Evolutionary conservation across 2,113 vertebrate genomes (phyloP).

Genomic region (Microcebus jonahi): DNA sequence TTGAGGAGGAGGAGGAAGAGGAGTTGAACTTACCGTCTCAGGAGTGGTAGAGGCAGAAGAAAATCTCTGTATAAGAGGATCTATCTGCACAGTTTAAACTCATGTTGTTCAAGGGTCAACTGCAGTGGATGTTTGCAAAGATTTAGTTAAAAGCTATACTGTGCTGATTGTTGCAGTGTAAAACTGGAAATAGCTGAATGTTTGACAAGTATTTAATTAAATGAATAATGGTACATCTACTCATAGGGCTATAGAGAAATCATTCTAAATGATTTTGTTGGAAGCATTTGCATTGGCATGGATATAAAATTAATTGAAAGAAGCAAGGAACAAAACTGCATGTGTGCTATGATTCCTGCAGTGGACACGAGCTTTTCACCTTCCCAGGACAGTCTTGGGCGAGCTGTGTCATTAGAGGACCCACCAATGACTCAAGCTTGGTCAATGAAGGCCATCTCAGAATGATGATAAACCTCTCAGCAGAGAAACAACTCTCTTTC

Average conservation of each 20-base stretch:
- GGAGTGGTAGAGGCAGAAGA: no score
- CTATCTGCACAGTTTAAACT: no score
- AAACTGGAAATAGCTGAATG: neutral
- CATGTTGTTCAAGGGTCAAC: no score
- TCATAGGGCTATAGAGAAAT: neutral
- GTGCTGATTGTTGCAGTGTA: neutral
- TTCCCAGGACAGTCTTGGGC: neutral
- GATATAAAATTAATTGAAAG: neutral
- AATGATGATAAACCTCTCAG: neutral
- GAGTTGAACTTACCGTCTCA: no score
- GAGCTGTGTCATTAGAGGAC: neutral
- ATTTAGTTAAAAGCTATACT: neutral
- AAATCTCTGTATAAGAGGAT: no score
- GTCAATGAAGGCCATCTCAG: neutral
- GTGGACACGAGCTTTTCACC: neutral
- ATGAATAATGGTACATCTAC: neutral
- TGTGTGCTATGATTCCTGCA: neutral
- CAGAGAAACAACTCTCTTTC: neutral
- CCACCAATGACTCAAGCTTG: neutral
- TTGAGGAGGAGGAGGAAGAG: no score
- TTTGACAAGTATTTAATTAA: neutral
- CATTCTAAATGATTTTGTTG: neutral
- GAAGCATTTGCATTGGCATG: neutral
- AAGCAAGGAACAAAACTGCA: neutral
- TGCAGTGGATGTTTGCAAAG: neutral